A percentile compares a stretch with the other conserved stretches of the same genome.
These are phyloP conservation scores for Pogonocherus hispidulus DNA, from an alignment of 2,888 invertebrate species.

Conservation along the genomic window DNA sequence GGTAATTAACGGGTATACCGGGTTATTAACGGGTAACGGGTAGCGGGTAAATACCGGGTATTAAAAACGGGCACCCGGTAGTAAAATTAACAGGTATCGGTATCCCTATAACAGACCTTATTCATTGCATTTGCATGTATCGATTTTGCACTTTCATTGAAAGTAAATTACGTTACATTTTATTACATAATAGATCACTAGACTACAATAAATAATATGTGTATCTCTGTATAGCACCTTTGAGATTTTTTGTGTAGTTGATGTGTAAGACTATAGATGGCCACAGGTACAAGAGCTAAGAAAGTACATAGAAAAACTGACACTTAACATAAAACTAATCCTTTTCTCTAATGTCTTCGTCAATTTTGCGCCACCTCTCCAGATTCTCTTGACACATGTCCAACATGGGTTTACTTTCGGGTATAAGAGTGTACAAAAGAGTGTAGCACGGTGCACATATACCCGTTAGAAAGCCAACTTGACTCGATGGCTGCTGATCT, in stretches of 20 bases:
- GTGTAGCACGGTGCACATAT: slow-evolving; percentile 88
- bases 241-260: not conserved
- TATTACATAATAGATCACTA: not conserved
- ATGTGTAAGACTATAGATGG: slow-evolving; percentile 2
- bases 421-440: slow-evolving; percentile 77
- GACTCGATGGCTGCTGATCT: slow-evolving; percentile 81
- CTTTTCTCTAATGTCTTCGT: slow-evolving; percentile 51
- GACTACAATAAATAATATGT: not conserved
- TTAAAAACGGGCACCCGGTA: too few species aligned
- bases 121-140: too few species aligned
- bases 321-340: not conserved
- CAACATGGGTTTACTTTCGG: slow-evolving; percentile 79
- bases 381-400: slow-evolving; percentile 78
- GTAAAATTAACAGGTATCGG: too few species aligned
- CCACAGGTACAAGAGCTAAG: slow-evolving; percentile 21
- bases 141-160: not conserved
- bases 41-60: too few species aligned
- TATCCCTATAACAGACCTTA: too few species aligned
- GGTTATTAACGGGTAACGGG: too few species aligned
- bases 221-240: not conserved
- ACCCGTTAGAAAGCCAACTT: slow-evolving; percentile 85
- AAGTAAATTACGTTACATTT: not conserved
- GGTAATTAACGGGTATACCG: too few species aligned
- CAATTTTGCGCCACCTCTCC: slow-evolving; percentile 73
- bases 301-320: slow-evolving; percentile 3